These are phyloP conservation scores for Eupsilia transversa DNA, from an alignment of 2,888 invertebrate species.

Conservation along the genomic window DNA sequence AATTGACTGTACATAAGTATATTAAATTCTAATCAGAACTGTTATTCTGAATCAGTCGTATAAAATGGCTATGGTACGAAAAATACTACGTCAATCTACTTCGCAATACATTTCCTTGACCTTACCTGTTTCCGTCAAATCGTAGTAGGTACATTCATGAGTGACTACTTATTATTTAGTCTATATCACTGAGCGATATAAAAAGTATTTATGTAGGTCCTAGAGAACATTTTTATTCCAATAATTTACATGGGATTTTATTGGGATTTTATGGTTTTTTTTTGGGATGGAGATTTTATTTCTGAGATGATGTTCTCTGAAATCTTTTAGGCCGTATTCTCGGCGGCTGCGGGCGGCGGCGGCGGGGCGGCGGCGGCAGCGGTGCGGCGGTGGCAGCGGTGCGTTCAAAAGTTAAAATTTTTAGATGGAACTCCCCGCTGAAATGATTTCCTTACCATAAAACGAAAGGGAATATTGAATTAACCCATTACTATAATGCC, in stretches of 20 bases:
- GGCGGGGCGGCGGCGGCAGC: too few relatives aligned
- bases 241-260: constrained; percentile 42
- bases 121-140: background rate
- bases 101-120: background rate
- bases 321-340: too few relatives aligned
- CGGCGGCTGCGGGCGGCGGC: too few relatives aligned
- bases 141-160: background rate
- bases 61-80: background rate
- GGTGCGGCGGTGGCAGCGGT: too few relatives aligned
- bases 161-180: background rate
- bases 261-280: too few relatives aligned
- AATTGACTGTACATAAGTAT: background rate
- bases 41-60: background rate
- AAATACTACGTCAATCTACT: background rate
- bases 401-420: too few relatives aligned
- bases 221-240: constrained; percentile 6
- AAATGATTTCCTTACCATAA: constrained; percentile 38
- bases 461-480: constrained; percentile 41
- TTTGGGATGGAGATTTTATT: constrained; percentile 49
- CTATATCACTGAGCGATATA: background rate
- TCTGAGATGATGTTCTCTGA: constrained; percentile 23
- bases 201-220: background rate
- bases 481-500: constrained; percentile 59
- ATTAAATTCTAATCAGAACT: background rate
- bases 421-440: too few relatives aligned